Conservation (phyloP, 2,888 invertebrate species). For the Busseola fusca region DNA sequence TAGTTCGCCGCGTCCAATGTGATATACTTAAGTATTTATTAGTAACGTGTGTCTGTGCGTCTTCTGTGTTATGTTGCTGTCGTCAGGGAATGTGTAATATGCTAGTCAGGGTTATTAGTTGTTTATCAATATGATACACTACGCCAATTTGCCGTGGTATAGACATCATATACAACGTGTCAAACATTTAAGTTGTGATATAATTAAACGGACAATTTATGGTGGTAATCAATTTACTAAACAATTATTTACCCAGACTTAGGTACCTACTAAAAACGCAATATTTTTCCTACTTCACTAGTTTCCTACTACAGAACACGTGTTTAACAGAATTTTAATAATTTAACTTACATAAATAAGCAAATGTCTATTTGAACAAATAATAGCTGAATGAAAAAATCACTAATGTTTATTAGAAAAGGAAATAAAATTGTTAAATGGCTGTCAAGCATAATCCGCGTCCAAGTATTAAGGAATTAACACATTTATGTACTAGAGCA, state of each 20-base stretch:
- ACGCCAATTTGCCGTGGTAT: not conserved
- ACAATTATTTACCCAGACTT: not conserved
- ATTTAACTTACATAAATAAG: not conserved
- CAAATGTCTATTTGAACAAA: constrained; percentile 4
- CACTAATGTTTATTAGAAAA: not conserved
- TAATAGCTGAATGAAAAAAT: not conserved
- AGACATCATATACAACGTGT: not conserved
- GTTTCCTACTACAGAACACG: not conserved
- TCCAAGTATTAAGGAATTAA: not conserved
- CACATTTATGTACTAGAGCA: not conserved
- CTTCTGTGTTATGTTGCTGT: not conserved
- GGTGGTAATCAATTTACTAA: not conserved
- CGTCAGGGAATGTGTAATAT: constrained; percentile 1
- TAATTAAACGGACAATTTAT: not conserved
- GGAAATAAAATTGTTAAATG: not conserved
- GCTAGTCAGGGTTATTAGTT: not conserved
- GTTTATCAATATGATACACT: constrained; percentile 1
- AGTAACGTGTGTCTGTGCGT: constrained; percentile 8
- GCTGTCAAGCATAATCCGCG: not conserved
- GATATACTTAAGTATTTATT: constrained; percentile 70
- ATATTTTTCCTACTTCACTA: not conserved
- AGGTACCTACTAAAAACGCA: not conserved
- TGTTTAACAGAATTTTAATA: constrained; percentile 11
- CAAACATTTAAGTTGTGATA: not conserved
- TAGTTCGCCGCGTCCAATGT: constrained; percentile 66